These are phyloP conservation scores for Orchestia grillus DNA, from an alignment of 1,140 invertebrate genomes.

Conservation along the genomic window DNA sequence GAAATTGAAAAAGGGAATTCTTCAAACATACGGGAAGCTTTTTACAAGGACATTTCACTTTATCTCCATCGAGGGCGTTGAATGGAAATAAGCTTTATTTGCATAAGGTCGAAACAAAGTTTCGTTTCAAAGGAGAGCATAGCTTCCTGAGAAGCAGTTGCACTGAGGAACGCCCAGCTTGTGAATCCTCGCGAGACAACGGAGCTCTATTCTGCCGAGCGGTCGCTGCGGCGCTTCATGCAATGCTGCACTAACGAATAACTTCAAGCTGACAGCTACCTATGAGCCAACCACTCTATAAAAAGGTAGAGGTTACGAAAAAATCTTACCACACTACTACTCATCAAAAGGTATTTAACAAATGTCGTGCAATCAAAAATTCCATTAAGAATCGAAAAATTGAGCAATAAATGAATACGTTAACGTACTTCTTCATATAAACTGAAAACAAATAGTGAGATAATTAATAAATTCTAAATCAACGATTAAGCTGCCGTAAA, in stretches of 20 bases:
- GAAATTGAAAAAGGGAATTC: not conserved
- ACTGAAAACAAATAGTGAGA: no score
- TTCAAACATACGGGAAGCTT: not conserved
- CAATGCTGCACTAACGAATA: slow-evolving; percentile 18
- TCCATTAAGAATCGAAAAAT: no score
- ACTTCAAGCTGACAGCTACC: not conserved
- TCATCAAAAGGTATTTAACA: no score
- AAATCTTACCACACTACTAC: no score
- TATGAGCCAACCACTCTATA: not conserved
- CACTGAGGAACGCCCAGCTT: not conserved
- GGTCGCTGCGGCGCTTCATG: not conserved
- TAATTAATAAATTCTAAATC: no score
- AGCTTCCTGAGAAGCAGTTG: not conserved
- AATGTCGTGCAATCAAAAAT: no score
- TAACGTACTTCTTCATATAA: no score
- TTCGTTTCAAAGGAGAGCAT: not conserved
- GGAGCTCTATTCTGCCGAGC: slow-evolving; percentile 21
- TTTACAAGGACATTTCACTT: not conserved
- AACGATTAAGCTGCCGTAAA: no score
- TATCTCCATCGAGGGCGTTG: not conserved
- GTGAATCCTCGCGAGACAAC: slow-evolving; percentile 28
- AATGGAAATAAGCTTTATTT: not conserved
- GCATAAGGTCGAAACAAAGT: not conserved
- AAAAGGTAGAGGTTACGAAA: not conserved
- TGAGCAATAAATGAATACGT: no score